phyloP scores from a whole-genome alignment of 1,140 invertebrate genomes.

The Philaenus spumarius region DNA sequence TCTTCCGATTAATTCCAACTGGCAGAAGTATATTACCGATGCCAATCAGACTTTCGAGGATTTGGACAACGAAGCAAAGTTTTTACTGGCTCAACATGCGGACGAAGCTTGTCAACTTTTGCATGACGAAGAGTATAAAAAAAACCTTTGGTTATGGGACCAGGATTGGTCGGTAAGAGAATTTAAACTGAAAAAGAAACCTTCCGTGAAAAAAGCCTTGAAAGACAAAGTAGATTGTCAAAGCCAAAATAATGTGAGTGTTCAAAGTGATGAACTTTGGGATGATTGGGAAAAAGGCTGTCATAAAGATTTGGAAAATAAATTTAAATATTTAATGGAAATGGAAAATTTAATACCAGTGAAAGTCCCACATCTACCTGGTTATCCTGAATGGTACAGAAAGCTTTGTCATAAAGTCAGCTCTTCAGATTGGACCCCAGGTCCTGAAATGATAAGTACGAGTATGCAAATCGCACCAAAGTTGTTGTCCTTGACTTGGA shows the following conservation, averaged over 20 bases:
- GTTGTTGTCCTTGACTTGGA: slow-evolving; percentile 84
- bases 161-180: slow-evolving; percentile 81
- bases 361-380: slow-evolving; percentile 59
- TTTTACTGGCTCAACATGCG: slow-evolving; percentile 72
- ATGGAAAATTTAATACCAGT: slow-evolving; percentile 51
- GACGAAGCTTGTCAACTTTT: slow-evolving; percentile 76
- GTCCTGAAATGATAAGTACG: slow-evolving; percentile 68
- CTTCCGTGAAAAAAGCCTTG: slow-evolving; percentile 9
- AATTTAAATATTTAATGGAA: slow-evolving; percentile 59
- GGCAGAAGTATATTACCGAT: slow-evolving; percentile 76
- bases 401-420: slow-evolving; percentile 57
- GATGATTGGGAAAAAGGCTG: not conserved
- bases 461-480: slow-evolving; percentile 87
- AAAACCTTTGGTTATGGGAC: slow-evolving; percentile 95
- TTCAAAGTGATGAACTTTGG: slow-evolving; percentile 22
- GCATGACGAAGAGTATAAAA: slow-evolving; percentile 66
- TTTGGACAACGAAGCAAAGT: slow-evolving; percentile 74
- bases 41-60: slow-evolving; percentile 78
- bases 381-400: slow-evolving; percentile 76
- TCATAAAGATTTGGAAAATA: slow-evolving; percentile 40
- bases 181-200: slow-evolving; percentile 61
- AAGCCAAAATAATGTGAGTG: slow-evolving; percentile 24
- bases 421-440: slow-evolving; percentile 59
- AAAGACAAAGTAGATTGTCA: slow-evolving; percentile 24
- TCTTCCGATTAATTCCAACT: slow-evolving; percentile 91